Base-by-base conservation (phyloP, 2,888 invertebrate genomes). In the Eretmocerus hayati region DNA sequence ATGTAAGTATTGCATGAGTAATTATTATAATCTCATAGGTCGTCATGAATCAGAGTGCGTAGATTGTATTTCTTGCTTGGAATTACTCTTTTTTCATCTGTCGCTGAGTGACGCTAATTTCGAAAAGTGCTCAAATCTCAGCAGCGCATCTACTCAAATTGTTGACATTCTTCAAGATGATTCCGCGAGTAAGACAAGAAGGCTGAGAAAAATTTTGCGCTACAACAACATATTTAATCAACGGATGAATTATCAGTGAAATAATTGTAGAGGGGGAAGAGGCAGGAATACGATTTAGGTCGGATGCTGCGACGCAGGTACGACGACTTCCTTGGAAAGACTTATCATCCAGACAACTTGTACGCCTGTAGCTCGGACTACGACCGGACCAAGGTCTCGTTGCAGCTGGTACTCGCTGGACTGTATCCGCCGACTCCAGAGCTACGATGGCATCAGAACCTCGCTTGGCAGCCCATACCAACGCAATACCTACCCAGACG, bases 321-420 rank as follows among this genome's bases (percentile, higher is more conserved):
- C 58, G 65, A 70, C 16, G 64, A 69, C 0, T 64, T 76, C 16
- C 61, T 77, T 23, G 75, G 72, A 2, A 61, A 58, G 4, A 53
- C 74, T 16, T 77, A 76, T 58, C 56, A 74, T 1, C 71, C 75
- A 1, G 49, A 54, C 2, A 6, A 51, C 13, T 53, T 59, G 3
- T 59, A 59, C 33, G 67, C 77, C 8, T 71, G 77, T 36, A 81
- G 81, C 38, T 84, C 86, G 1, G 79, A 82, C 62, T 81, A 74
- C 60, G 83, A 83, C 50, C 75, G 87, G 31, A 86, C 87, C 0
- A 76, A 86, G 66, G 83, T 81, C 79, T 83, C 83, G 5, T 83
- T 80, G 0, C 71, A 82, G 51, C 71, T 81, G 18, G 80, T 81
- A 3, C 66, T 84, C 48, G 78, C 84, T 2, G 84, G 81, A 0